Conservation (phyloP, 2,888 invertebrate genomes). For the Sylvicola cinctus region DNA sequence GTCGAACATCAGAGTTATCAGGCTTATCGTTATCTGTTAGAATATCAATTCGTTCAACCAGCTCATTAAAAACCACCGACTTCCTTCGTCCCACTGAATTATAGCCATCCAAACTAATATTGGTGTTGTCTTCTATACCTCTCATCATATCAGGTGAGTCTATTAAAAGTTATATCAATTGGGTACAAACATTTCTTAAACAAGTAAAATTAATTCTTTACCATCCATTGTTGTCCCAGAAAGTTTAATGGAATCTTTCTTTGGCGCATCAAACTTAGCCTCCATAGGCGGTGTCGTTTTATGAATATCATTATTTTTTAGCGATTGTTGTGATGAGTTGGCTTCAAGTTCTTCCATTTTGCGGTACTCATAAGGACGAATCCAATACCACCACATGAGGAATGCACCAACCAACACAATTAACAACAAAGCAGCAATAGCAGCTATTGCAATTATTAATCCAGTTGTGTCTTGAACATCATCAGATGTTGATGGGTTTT, state of each 20-base stretch:
- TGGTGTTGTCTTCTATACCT: not conserved
- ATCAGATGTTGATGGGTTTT: no score
- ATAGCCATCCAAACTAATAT: not conserved
- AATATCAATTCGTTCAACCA: conserved; percentile 31
- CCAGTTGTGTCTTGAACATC: not conserved
- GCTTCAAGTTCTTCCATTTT: not conserved
- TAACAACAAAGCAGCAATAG: not conserved
- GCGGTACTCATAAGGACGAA: not conserved
- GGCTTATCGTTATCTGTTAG: no score
- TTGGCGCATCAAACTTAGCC: not conserved
- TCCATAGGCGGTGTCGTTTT: not conserved
- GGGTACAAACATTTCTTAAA: not conserved
- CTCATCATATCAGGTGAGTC: not conserved
- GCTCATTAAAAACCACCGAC: conserved; percentile 34
- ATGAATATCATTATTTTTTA: not conserved
- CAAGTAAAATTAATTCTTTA: not conserved
- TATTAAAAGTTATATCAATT: not conserved
- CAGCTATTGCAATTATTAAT: not conserved
- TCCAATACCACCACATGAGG: conserved; percentile 1
- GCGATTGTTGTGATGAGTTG: not conserved
- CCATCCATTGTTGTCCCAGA: not conserved
- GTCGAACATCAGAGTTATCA: no score
- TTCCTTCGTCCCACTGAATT: conserved; percentile 28
- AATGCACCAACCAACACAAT: not conserved
- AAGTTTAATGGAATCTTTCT: not conserved